Evolutionary conservation across 2,113 vertebrate species (phyloP).

Genomic region (Oenanthe oenanthe): DNA sequence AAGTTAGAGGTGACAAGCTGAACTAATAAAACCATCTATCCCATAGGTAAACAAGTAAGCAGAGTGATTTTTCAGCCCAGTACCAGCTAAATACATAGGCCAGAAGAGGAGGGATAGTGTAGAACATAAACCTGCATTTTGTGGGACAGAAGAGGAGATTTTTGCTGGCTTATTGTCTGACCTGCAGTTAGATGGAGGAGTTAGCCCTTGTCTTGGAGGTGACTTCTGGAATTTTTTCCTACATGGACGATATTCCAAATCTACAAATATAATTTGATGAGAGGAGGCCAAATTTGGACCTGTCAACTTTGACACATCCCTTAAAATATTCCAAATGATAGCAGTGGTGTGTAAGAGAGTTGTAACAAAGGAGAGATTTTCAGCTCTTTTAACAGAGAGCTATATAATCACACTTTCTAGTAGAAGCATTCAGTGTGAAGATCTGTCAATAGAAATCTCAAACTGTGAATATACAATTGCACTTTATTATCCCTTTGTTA

Average conservation of each 20-base stretch:
- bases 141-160: background rate
- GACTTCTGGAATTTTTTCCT: conserved; percentile 44
- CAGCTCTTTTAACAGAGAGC: conserved; percentile 75
- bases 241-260: conserved; percentile 59
- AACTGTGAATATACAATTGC: conserved; percentile 86
- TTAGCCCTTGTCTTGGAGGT: conserved; percentile 30
- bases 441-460: conserved; percentile 84
- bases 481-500: conserved; percentile 83
- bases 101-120: background rate
- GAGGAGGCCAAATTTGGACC: conserved; percentile 76
- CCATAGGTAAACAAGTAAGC: background rate
- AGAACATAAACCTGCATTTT: background rate
- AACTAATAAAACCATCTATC: background rate
- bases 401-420: conserved; percentile 76
- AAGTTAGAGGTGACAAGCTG: background rate
- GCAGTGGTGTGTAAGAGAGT: conserved; percentile 73
- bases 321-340: conserved; percentile 74
- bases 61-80: background rate
- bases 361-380: conserved; percentile 74
- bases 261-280: conserved; percentile 72
- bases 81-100: background rate
- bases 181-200: background rate
- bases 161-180: background rate
- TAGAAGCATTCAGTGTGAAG: conserved; percentile 76
- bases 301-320: conserved; percentile 74